phyloP scores from a whole-genome alignment of 2,113 vertebrate species.

The Crotalus horridus region DNA sequence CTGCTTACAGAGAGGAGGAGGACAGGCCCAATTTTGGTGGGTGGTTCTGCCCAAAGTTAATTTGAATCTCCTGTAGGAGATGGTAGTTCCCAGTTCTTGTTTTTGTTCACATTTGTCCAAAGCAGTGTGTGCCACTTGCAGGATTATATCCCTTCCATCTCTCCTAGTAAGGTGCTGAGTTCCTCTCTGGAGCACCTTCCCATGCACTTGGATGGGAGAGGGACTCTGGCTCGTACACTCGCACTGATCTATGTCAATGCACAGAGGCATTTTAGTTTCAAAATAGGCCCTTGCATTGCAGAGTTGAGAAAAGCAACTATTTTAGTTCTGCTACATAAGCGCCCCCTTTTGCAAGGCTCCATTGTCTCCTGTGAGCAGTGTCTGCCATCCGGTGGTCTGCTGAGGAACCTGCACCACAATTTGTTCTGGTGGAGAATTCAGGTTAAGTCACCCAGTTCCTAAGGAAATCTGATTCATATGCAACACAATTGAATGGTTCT shows the following conservation, averaged over 20 bases:
- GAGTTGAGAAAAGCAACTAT: background rate
- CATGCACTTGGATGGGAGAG: background rate
- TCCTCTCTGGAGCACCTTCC: background rate
- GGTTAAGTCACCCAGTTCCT: background rate
- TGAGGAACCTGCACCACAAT: background rate
- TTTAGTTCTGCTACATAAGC: background rate
- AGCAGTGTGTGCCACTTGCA: background rate
- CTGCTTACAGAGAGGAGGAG: background rate
- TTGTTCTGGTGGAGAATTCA: background rate
- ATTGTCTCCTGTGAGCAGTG: background rate
- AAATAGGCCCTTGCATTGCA: background rate
- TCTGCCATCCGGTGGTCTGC: background rate
- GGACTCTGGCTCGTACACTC: background rate
- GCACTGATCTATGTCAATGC: background rate
- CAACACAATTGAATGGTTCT: background rate
- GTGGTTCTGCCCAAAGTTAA: background rate
- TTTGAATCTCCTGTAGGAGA: background rate
- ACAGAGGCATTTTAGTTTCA: background rate
- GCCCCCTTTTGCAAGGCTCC: background rate
- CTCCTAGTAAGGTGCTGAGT: rapidly evolving
- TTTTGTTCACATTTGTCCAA: background rate
- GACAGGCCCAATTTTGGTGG: no score
- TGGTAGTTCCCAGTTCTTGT: background rate
- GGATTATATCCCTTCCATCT: background rate
- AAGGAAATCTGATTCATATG: background rate